Evolutionary conservation across 2,888 invertebrate species (phyloP).

Genomic region (Hypomecis punctinalis): DNA sequence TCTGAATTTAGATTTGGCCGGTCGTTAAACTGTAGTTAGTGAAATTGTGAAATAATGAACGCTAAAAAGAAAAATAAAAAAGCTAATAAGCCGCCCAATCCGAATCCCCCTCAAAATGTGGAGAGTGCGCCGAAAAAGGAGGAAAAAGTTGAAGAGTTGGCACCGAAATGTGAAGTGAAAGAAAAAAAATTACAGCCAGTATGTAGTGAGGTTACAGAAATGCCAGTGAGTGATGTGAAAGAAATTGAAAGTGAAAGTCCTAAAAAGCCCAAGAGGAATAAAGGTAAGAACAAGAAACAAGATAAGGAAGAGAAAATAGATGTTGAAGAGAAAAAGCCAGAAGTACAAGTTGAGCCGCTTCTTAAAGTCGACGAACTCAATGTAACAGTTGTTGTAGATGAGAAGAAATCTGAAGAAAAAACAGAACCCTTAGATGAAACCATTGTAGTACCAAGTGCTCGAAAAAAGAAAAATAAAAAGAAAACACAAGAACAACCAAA

Average conservation of each 20-base stretch:
- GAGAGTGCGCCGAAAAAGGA: slow-evolving; percentile 36
- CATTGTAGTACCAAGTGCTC: slow-evolving; percentile 55
- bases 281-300: slow-evolving; percentile 74
- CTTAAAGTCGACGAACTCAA: slow-evolving; percentile 7
- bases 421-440: slow-evolving; percentile 19
- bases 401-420: slow-evolving; percentile 26
- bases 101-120: slow-evolving; percentile 49
- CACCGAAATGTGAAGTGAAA: slow-evolving; percentile 44
- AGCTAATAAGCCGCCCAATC: slow-evolving; percentile 57
- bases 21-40: slow-evolving; percentile 51
- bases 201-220: slow-evolving; percentile 43
- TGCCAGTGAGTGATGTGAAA: slow-evolving; percentile 43
- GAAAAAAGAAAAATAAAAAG: slow-evolving; percentile 77
- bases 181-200: slow-evolving; percentile 36
- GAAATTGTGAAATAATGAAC: slow-evolving; percentile 62
- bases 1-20: slow-evolving; percentile 71
- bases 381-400: slow-evolving; percentile 26
- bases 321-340: slow-evolving; percentile 14
- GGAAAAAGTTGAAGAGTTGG: slow-evolving; percentile 34
- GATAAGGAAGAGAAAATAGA: slow-evolving; percentile 43
- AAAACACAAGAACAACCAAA: slow-evolving; percentile 49
- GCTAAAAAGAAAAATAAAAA: slow-evolving; percentile 76
- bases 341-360: slow-evolving; percentile 17
- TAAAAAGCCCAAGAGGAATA: slow-evolving; percentile 78
- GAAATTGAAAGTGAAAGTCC: slow-evolving; percentile 59